Evolutionary conservation across 2,888 invertebrate genomes (phyloP).

Genomic region (Encarsia formosa): DNA sequence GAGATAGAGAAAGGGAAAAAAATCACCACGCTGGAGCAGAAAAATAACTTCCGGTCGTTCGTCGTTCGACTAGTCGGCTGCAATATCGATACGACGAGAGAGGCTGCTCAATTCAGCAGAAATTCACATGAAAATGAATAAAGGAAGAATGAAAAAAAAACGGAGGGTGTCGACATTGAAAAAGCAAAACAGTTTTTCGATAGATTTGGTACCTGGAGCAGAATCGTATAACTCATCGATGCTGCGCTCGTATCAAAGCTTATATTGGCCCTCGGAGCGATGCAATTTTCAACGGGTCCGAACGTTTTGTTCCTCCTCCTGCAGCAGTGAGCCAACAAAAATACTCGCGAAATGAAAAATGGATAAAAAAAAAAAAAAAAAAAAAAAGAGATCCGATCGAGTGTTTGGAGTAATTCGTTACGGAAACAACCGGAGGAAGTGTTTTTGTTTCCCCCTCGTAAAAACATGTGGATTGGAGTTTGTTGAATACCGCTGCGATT

Average conservation of each 20-base stretch:
- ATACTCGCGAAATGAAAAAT: background rate
- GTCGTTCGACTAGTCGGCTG: constrained; percentile 29
- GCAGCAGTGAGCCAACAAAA: constrained; percentile 4
- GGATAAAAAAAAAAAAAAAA: constrained; percentile 3
- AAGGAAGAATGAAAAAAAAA: constrained; percentile 10
- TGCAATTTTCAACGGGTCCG: constrained; percentile 18
- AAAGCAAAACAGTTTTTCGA: constrained; percentile 20
- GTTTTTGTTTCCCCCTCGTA: no score
- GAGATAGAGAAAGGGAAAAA: constrained; percentile 32
- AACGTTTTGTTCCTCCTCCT: constrained; percentile 1
- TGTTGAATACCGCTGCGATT: no score
- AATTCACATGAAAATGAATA: constrained; percentile 9
- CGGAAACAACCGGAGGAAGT: no score
- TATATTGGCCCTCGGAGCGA: constrained; percentile 25
- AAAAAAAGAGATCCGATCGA: no score
- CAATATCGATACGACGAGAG: constrained; percentile 25
- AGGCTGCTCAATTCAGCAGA: constrained; percentile 4
- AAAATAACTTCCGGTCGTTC: constrained; percentile 44
- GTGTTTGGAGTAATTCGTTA: no score
- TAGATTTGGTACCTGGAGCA: constrained; percentile 17
- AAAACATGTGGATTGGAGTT: no score
- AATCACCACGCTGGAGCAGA: constrained; percentile 37
- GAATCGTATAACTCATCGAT: constrained; percentile 26
- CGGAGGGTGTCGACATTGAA: constrained; percentile 21
- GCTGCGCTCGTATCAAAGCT: constrained; percentile 24